Conservation (phyloP, 2,888 invertebrate genomes). For the Cantharis nigra region DNA sequence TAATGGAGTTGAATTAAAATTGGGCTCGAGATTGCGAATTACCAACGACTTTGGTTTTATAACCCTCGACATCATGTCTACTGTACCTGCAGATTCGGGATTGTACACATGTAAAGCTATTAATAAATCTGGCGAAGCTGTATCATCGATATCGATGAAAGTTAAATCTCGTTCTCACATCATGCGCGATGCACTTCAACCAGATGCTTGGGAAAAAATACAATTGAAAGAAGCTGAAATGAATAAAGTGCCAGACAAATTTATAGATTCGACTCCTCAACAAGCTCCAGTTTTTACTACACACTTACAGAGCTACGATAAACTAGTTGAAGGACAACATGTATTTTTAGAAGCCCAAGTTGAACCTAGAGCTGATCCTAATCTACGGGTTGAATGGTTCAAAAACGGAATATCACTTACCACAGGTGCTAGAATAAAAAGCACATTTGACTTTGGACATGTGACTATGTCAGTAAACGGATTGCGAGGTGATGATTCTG, state of each 20-base stretch:
- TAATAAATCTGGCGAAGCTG: slow-evolving; percentile 92
- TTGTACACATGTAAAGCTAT: slow-evolving; percentile 93
- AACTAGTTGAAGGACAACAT: slow-evolving; percentile 83
- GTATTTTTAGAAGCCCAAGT: slow-evolving; percentile 88
- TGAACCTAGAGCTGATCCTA: slow-evolving; percentile 87
- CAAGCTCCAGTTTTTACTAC: slow-evolving; percentile 96
- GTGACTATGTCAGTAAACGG: slow-evolving; percentile 91
- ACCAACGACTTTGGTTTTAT: slow-evolving; percentile 94
- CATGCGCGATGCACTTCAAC: slow-evolving; percentile 82
- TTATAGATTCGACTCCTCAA: slow-evolving; percentile 81
- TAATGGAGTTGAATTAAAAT: slow-evolving; percentile 89
- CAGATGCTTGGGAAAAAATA: slow-evolving; percentile 91
- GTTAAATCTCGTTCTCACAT: slow-evolving; percentile 84
- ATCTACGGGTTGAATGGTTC: slow-evolving; percentile 88
- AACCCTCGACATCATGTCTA: slow-evolving; percentile 87
- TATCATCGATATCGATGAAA: slow-evolving; percentile 88
- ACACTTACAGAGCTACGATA: slow-evolving; percentile 83
- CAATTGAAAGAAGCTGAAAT: slow-evolving; percentile 89
- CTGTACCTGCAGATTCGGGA: slow-evolving; percentile 87
- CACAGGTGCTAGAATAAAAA: slow-evolving; percentile 87
- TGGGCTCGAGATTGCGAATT: slow-evolving; percentile 90
- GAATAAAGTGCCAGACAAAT: slow-evolving; percentile 88
- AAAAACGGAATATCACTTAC: slow-evolving; percentile 87
- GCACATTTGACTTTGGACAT: slow-evolving; percentile 95
- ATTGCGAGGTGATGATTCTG: slow-evolving; percentile 87